Evolutionary conservation across 2,113 vertebrate species (phyloP).

Genomic region (Eira barbara): DNA sequence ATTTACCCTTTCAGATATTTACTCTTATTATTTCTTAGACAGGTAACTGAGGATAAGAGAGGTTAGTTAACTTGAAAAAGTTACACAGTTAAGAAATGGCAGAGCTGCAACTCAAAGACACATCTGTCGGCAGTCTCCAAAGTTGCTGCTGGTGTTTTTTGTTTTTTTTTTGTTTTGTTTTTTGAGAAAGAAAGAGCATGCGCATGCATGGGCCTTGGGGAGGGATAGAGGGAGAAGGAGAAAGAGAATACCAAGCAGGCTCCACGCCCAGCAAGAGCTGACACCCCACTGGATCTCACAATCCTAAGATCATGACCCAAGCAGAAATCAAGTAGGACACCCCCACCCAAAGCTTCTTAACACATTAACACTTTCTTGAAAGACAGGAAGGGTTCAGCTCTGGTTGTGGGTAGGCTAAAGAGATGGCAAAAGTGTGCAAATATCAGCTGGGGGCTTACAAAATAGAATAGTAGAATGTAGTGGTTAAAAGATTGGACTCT

Average conservation of each 20-base stretch:
- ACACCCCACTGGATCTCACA: not conserved
- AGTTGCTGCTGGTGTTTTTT: not conserved
- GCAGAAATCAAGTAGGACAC: not conserved
- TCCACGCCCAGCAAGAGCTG: not conserved
- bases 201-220: not conserved
- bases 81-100: not conserved
- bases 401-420: not conserved
- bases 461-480: not conserved
- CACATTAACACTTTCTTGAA: not conserved
- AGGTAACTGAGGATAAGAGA: not conserved
- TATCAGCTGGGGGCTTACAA: not conserved
- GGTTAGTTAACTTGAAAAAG: not conserved
- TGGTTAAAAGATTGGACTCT: not conserved
- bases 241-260: not conserved
- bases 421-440: not conserved
- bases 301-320: not conserved
- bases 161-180: not conserved
- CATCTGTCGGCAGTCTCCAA: not conserved
- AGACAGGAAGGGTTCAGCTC: not conserved
- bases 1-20: not conserved
- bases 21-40: not conserved
- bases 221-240: not conserved
- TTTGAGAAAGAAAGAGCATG: not conserved
- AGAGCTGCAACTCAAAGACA: not conserved
- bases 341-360: not conserved